Conservation (phyloP, 2,113 vertebrate genomes). For the Odontophorus gujanensis region DNA sequence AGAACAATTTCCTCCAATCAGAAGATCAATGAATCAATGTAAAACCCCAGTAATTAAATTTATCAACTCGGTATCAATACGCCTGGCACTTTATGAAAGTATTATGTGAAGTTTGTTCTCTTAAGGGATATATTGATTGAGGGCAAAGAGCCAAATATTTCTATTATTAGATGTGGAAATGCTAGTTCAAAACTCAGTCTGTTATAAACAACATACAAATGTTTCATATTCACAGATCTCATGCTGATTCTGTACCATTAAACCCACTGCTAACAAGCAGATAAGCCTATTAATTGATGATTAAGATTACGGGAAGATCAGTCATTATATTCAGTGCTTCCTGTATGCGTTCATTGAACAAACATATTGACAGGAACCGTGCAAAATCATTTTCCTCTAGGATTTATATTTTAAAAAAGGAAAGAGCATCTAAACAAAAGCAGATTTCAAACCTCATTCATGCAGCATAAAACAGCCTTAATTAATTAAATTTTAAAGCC, state of each 20-base stretch:
- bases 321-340: conserved; percentile 69
- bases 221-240: conserved; percentile 72
- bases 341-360: conserved; percentile 57
- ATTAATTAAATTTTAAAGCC: conserved; percentile 40
- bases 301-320: conserved; percentile 76
- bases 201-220: conserved; percentile 63
- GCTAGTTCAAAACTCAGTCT: conserved; percentile 64
- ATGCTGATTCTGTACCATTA: conserved; percentile 76
- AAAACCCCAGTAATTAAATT: conserved; percentile 76
- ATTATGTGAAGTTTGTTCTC: conserved; percentile 67
- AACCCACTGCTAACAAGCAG: conserved; percentile 66
- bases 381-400: neutral
- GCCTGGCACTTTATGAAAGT: conserved; percentile 62
- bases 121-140: conserved; percentile 69
- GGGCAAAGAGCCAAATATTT: conserved; percentile 72
- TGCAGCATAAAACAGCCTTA: conserved; percentile 1
- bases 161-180: conserved; percentile 64
- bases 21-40: conserved; percentile 73
- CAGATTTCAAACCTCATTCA: conserved; percentile 8
- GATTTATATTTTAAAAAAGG: conserved; percentile 16
- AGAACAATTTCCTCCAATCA: conserved; percentile 66
- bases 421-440: conserved; percentile 14
- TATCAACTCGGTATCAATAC: conserved; percentile 66
- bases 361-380: conserved; percentile 44
- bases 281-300: conserved; percentile 82